Evolutionary conservation across 2,797 vertebrate genomes (phyloP).

Genomic region (Setipinna tenuifilis): DNA sequence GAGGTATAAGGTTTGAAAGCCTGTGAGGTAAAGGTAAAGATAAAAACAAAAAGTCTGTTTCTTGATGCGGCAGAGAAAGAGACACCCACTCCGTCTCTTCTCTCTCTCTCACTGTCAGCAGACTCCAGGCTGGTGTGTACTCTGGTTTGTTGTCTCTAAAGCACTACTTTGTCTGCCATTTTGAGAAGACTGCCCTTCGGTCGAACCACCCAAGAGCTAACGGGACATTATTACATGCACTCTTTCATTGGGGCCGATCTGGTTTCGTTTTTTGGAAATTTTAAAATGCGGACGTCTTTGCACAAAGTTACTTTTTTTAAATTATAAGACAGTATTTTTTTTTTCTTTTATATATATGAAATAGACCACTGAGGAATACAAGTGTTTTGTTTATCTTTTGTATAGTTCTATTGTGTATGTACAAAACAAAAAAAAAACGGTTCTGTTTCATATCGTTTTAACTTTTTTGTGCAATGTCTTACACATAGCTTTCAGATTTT

Average conservation of each 20-base stretch:
- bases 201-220: constrained; percentile 18
- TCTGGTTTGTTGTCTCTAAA: constrained; percentile 36
- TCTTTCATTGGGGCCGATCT: constrained; percentile 43
- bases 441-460: constrained; percentile 51
- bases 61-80: background rate
- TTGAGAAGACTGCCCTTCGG: constrained; percentile 20
- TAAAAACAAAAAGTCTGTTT: background rate
- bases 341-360: constrained; percentile 25
- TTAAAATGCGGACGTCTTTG: constrained; percentile 51
- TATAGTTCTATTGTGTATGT: constrained; percentile 39
- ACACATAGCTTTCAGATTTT: constrained; percentile 40
- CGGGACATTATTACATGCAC: constrained; percentile 27
- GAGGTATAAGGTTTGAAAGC: background rate
- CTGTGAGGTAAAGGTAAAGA: background rate
- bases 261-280: constrained; percentile 37
- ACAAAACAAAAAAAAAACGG: constrained; percentile 29
- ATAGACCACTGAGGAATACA: constrained; percentile 50
- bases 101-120: constrained; percentile 1
- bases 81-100: background rate
- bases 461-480: constrained; percentile 42
- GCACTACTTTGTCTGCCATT: constrained; percentile 43
- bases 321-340: constrained; percentile 52
- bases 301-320: constrained; percentile 49
- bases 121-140: background rate
- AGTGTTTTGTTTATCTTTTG: constrained; percentile 43